Percentiles rank a stretch among this genome's conserved stretches.
Evolutionary conservation across 1,140 invertebrate species (phyloP).

Genomic region (Saxidomus purpurata): DNA sequence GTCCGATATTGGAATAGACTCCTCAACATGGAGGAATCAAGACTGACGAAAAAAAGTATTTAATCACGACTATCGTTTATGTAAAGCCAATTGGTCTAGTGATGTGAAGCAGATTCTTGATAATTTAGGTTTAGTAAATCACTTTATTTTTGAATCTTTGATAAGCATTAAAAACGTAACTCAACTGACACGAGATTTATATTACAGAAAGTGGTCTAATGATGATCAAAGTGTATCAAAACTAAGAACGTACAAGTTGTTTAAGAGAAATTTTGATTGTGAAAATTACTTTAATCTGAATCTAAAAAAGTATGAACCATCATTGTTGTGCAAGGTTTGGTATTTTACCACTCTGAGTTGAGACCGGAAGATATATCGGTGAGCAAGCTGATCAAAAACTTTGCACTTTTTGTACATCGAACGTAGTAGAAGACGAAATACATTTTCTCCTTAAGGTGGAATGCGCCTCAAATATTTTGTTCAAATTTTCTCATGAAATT

Average conservation of each 20-base stretch:
- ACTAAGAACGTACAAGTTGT: neutral
- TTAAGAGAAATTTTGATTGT: neutral
- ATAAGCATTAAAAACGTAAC: neutral
- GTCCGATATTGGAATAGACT: slow-evolving; percentile 26
- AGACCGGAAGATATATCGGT: slow-evolving; percentile 56
- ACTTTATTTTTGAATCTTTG: neutral
- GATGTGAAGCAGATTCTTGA: slow-evolving; percentile 2
- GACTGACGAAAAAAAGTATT: slow-evolving; percentile 26
- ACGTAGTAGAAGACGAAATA: slow-evolving; percentile 20
- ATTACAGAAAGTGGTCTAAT: neutral
- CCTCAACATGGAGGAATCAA: neutral
- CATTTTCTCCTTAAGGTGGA: slow-evolving; percentile 18
- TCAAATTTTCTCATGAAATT: too few species aligned
- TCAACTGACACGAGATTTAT: neutral
- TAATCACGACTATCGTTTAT: neutral
- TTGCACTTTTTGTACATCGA: slow-evolving; percentile 29
- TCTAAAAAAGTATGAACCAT: neutral
- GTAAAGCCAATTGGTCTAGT: slow-evolving; percentile 25
- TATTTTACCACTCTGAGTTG: slow-evolving; percentile 34
- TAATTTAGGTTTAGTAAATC: neutral
- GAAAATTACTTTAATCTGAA: neutral
- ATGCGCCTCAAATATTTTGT: too few species aligned
- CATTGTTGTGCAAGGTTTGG: neutral
- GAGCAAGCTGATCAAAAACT: slow-evolving; percentile 7
- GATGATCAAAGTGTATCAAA: neutral